Evolutionary conservation across 2,888 invertebrate genomes (phyloP), one percentile per base, ranked within the genome.

Genomic region (Neelides folsomi): DNA sequence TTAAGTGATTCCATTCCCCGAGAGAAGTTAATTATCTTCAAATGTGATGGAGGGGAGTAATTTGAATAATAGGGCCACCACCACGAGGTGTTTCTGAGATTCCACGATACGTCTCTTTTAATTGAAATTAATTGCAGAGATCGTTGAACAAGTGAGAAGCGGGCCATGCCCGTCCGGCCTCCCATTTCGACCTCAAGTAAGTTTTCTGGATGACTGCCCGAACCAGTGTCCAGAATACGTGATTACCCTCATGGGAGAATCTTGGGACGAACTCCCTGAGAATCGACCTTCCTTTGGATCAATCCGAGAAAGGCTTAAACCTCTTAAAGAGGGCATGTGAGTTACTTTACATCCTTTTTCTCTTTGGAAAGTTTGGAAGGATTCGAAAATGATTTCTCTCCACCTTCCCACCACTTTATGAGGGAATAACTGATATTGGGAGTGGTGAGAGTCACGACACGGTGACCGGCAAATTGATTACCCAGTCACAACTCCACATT

Each of bases 281-380:
- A 74, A 77, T n/a, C 74, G 93, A 1, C 89, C 89, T 0, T 87
- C 87, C 63, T 79, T 88, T 60, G 72, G 83, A 49, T 77, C 81
- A 7, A 83, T 88, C 6, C 74, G 86, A 48, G 75, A 83, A 3
- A 75, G 81, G 53, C 75, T 90, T 1, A 87, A 88, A 70, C 83
- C 84, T 65, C 80, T 90, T 77, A 84, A 86, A 52, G 85, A 88
- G 69, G 93, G 92, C 68, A 86, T 93, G 93, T 87, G 68, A 79
- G 83, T 77, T 5, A 15, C 15, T 39, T 39, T 39, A 39, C 13
- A 15, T 39, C 15, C 15, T n/a, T 13, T n/a, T 13, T 39, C 15
- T 39, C 15, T 39, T n/a, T 5, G 39, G 39, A 15, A 39, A 39
- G 10, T 36, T 36, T 10, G 71, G 71, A 39, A 39, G 27, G 27